phyloP scores from a whole-genome alignment of 1,140 invertebrate species.

The Bombus confusus region DNA sequence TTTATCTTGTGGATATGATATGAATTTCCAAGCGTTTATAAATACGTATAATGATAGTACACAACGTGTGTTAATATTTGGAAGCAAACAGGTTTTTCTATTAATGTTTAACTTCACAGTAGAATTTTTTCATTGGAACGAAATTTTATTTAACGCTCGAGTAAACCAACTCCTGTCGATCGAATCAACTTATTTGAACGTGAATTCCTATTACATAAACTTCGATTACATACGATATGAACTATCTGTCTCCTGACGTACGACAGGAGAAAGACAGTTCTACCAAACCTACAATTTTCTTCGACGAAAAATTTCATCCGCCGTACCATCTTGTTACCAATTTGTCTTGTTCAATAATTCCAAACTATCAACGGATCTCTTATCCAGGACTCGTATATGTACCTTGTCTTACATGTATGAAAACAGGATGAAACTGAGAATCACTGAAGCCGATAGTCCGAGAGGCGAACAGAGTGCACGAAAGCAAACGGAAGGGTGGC shows the following conservation, averaged over 20 bases:
- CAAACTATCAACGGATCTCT: too few relatives aligned
- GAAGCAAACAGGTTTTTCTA: neutral
- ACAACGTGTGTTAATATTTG: neutral
- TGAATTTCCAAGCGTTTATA: too few relatives aligned
- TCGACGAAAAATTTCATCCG: neutral
- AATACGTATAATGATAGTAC: too few relatives aligned
- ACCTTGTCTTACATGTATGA: neutral
- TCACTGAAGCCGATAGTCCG: constrained; percentile 35
- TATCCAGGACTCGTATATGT: neutral
- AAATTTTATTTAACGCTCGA: neutral
- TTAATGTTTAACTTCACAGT: neutral
- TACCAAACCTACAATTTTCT: too few relatives aligned
- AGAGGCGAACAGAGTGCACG: neutral
- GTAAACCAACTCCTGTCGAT: neutral
- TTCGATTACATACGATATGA: neutral
- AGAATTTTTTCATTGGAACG: neutral
- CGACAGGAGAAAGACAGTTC: too few relatives aligned
- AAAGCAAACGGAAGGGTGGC: neutral
- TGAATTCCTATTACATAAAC: neutral
- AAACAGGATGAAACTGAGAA: constrained; percentile 19
- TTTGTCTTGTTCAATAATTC: too few relatives aligned
- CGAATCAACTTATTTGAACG: neutral
- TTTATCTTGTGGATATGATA: too few relatives aligned
- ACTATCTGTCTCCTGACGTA: neutral
- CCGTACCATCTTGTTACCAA: too few relatives aligned